Conservation (phyloP, 2,888 invertebrate genomes). For the Seira musarum region DNA sequence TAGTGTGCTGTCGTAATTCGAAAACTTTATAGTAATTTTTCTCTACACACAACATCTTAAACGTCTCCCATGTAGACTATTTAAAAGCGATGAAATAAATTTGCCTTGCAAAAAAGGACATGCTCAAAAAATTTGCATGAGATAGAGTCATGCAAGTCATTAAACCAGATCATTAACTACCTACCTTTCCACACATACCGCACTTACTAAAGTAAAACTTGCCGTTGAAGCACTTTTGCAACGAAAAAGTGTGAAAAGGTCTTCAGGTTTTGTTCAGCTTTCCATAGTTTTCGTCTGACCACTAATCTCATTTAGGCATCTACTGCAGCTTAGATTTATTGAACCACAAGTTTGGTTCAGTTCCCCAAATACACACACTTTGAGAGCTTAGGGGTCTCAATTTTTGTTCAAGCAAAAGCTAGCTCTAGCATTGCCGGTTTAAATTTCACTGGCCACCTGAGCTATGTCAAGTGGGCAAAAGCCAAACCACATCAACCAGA, state of each 20-base stretch:
- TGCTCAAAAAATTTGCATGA: background rate
- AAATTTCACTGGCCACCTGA: no score
- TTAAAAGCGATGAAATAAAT: background rate
- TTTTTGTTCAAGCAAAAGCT: no score
- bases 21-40: background rate
- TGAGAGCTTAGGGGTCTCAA: no score
- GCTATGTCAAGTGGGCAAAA: no score
- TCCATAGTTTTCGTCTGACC: conserved; percentile 3
- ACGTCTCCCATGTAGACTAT: background rate
- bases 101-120: background rate
- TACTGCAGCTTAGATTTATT: conserved; percentile 24
- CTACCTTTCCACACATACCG: background rate
- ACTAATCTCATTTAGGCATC: conserved; percentile 26
- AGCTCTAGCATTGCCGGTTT: no score
- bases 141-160: background rate
- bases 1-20: background rate
- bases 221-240: background rate
- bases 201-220: background rate
- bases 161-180: background rate
- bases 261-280: background rate
- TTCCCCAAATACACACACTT: no score
- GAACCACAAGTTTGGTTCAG: conserved; percentile 3
- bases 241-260: conserved; percentile 2
- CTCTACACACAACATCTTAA: background rate
- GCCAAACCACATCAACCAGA: background rate